Percentiles rank a stretch among this genome's conserved stretches.
Conservation (phyloP, 1,140 invertebrate species). For the Temnothorax nylanderi region DNA sequence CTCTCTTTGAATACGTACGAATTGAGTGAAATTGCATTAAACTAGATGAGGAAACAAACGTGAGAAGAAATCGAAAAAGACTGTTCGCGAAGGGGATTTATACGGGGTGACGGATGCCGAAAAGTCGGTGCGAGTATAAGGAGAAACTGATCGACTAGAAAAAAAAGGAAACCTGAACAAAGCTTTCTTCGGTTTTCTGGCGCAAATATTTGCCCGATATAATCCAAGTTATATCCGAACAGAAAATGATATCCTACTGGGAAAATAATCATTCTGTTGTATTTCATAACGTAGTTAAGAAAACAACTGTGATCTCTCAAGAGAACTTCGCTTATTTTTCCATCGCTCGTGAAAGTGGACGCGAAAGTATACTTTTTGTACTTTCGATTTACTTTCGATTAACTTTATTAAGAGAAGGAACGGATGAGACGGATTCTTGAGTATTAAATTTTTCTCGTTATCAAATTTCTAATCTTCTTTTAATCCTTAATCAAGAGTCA, state of each 20-base stretch:
- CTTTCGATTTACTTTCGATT: slow-evolving; percentile 33
- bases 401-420: slow-evolving; percentile 19
- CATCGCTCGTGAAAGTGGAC: slow-evolving; percentile 24
- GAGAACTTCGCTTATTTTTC: slow-evolving; percentile 30
- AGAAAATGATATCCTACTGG: slow-evolving; percentile 30
- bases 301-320: slow-evolving; percentile 11
- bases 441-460: background rate
- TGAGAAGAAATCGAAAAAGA: background rate
- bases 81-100: slow-evolving; percentile 49
- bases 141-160: slow-evolving; percentile 33
- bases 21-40: slow-evolving; percentile 7
- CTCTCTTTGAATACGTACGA: background rate
- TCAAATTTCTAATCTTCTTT: background rate
- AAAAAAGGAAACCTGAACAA: slow-evolving; percentile 4
- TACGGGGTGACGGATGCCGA: slow-evolving; percentile 7
- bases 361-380: slow-evolving; percentile 16
- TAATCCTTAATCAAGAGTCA: background rate
- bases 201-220: slow-evolving; percentile 49
- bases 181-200: slow-evolving; percentile 27
- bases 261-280: slow-evolving; percentile 44
- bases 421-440: background rate
- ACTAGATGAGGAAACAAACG: slow-evolving; percentile 24
- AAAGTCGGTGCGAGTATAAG: slow-evolving; percentile 34
- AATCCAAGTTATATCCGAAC: slow-evolving; percentile 21
- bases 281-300: slow-evolving; percentile 39